A percentile compares a stretch with the other conserved stretches of the same genome.
phyloP scores from a whole-genome alignment of 1,140 invertebrate genomes.

The Asbolus verrucosus region DNA sequence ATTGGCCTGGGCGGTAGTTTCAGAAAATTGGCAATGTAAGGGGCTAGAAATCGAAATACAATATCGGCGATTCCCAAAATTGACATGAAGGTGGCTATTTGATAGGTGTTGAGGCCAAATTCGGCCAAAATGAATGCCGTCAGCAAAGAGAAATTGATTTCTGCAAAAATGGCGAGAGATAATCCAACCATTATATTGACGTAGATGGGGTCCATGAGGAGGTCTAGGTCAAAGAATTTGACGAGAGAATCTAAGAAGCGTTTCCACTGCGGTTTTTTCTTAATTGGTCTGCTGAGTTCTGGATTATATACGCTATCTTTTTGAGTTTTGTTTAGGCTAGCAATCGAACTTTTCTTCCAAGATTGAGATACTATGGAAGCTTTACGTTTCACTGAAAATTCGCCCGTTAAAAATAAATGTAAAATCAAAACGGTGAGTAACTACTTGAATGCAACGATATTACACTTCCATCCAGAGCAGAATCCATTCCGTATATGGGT shows the following conservation, averaged over 20 bases:
- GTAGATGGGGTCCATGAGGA: constrained; percentile 74
- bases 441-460: constrained; percentile 34
- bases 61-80: constrained; percentile 72
- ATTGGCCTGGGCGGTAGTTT: constrained; percentile 61
- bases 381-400: constrained; percentile 17
- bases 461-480: constrained; percentile 11
- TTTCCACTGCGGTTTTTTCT: constrained; percentile 48
- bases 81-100: constrained; percentile 74
- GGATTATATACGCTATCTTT: constrained; percentile 16
- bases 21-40: constrained; percentile 69
- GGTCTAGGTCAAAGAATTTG: constrained; percentile 75
- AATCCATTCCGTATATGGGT: constrained; percentile 24
- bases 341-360: not conserved
- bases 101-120: constrained; percentile 68
- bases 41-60: constrained; percentile 72
- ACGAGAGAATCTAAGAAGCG: constrained; percentile 68
- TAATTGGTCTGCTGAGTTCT: constrained; percentile 6
- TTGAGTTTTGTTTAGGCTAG: not conserved
- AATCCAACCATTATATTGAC: constrained; percentile 77
- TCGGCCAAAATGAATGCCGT: constrained; percentile 77
- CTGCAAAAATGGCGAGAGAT: constrained; percentile 75
- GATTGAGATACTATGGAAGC: constrained; percentile 7
- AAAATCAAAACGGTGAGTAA: no score
- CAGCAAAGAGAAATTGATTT: constrained; percentile 77
- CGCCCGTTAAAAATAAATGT: not conserved